Evolutionary conservation across 2,797 vertebrate species (phyloP), one percentile per base, ranked within the genome.

Genomic region (Carduelis carduelis): DNA sequence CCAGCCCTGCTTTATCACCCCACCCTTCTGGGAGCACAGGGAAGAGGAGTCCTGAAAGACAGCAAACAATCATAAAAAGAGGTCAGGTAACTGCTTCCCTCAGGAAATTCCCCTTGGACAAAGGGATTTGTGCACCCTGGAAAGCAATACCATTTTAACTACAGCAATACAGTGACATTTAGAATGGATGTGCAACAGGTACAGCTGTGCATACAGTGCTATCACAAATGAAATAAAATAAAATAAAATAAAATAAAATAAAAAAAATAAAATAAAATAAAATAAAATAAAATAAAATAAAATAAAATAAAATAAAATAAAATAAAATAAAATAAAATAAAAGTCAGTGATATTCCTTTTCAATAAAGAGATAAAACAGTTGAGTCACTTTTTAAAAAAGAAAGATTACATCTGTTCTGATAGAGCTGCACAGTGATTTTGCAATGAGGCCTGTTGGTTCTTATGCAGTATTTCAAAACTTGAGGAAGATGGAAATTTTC

Each of bases 1-100:
- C 99, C 99, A 99, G 96, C 99, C 99, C 97, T 99, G 99, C 97
- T 99, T 99, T 98, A 99, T 98, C 93, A 99, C 98, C 37, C 99
- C 99, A 24, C 99, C 99, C 93, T 98, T 99, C 97, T 99, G 99
- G 81, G 99, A 99, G 97, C 99, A 99, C 69, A 99, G 95, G 1
- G 99, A 99, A 0, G 98, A 95, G 2, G 99, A 97, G 96, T 99
- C 99, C 99, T 99, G 97, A 87, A 95, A 97, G 27, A 94, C 57
- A 92, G 57, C 8, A 72, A 84, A 93, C 55, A 27, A 19, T 10
- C 28, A 56, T 53, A 50, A 68, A 70, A 70, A 57, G 11, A 56
- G 30, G 13, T 49, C 24, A 53, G 59, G 15, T 49, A 15, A 82
- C 26, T 52, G 16, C 4, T 15, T 80, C 9, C 49, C 34, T 24